Evolutionary conservation across 1,140 invertebrate species (phyloP), one percentile per base, ranked within the genome.

Genomic region (Whitmania pigra): DNA sequence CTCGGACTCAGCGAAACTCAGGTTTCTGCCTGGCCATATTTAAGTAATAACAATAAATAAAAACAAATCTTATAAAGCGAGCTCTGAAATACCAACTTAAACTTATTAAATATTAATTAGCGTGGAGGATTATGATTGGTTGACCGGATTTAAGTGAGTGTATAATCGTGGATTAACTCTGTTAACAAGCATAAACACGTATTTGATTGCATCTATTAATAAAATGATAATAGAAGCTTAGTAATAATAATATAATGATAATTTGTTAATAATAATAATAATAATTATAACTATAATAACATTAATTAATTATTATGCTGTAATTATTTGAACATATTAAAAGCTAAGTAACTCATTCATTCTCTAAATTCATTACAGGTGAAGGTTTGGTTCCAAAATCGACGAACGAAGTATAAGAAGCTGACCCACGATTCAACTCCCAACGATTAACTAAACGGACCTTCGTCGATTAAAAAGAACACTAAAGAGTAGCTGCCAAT

Each of bases 331-430:
- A n/a, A n/a, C n/a, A n/a, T n/a, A n/a, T n/a, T n/a, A n/a, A n/a
- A n/a, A n/a, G n/a, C n/a, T n/a, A n/a, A n/a, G n/a, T n/a, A n/a
- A n/a, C n/a, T n/a, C n/a, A n/a, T n/a, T n/a, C n/a, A n/a, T n/a
- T n/a, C n/a, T n/a, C n/a, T n/a, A 22, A 72, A 69, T 72, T 54
- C 75, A 57, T 88, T 86, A 27, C 86, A 96, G 93, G 94, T 97
- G 29, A 97, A 97, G 85, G 94, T 97, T 5, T 97, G 94, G 94
- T 97, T 97, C 82, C 94, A 97, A 85, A 97, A 97, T 81, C 86
- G 94, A 75, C 85, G 94, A 80, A 98, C 95, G 77, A 98, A 98
- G 81, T 92, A 97, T 85, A 98, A 98, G 85, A 63, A 63, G 11
- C 11, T 63, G 57, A 31, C 57, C 0, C 22, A 63, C 0, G 57